Percentiles rank a stretch among this genome's conserved stretches.
phyloP scores from a whole-genome alignment of 2,797 vertebrate genomes.

The Microchirus variegatus region DNA sequence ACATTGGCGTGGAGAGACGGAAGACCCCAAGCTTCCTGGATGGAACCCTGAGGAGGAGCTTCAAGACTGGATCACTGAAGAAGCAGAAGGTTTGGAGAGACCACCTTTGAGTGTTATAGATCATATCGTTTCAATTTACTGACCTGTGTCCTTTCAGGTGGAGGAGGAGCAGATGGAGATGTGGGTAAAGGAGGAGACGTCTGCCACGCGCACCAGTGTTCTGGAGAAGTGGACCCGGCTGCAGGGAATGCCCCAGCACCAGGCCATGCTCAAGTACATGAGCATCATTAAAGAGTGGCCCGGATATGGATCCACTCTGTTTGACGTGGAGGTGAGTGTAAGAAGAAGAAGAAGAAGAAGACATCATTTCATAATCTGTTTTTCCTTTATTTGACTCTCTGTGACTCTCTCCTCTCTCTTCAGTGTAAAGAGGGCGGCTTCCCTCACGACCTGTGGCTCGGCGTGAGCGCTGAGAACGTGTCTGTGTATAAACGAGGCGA shows the following conservation, averaged over 20 bases:
- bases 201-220: conserved; percentile 88
- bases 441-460: conserved; percentile 93
- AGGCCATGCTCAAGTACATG: conserved; percentile 96
- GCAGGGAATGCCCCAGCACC: conserved; percentile 90
- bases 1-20: conserved; percentile 81
- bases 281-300: conserved; percentile 92
- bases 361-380: not conserved
- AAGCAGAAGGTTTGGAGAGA: conserved; percentile 82
- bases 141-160: conserved; percentile 67
- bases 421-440: conserved; percentile 96
- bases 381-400: not conserved
- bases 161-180: conserved; percentile 97
- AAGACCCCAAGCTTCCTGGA: conserved; percentile 91
- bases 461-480: conserved; percentile 91
- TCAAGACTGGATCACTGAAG: conserved; percentile 91
- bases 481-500: conserved; percentile 93
- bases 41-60: conserved; percentile 89
- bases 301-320: conserved; percentile 93
- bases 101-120: no score
- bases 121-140: not conserved
- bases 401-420: conserved; percentile 7
- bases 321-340: conserved; percentile 90
- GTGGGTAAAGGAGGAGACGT: conserved; percentile 96
- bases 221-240: conserved; percentile 92
- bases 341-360: not conserved